phyloP scores from a whole-genome alignment of 1,140 invertebrate species.

The Chironomus tepperi region DNA sequence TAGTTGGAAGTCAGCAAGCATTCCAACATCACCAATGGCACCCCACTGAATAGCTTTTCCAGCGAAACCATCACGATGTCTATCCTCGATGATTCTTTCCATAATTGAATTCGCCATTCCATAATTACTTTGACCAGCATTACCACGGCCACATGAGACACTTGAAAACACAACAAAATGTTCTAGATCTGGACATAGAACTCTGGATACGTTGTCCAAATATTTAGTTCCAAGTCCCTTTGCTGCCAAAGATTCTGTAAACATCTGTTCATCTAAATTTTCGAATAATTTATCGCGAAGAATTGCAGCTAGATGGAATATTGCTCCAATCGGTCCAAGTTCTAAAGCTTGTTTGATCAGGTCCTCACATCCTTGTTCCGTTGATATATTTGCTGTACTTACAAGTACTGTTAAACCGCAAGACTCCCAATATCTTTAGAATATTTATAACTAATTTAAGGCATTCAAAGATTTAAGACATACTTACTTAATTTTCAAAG shows the following conservation, averaged over 20 bases:
- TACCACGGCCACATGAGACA: conserved; percentile 72
- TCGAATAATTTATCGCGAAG: conserved; percentile 49
- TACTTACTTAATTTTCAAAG: conserved; percentile 33
- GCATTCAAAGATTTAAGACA: too few relatives aligned
- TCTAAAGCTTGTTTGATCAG: conserved; percentile 50
- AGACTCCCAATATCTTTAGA: conserved; percentile 46
- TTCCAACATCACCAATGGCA: conserved; percentile 56
- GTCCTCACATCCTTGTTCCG: conserved; percentile 45
- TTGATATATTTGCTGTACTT: conserved; percentile 50
- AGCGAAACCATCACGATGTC: conserved; percentile 46
- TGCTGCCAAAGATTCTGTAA: conserved; percentile 42
- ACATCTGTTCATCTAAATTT: conserved; percentile 48
- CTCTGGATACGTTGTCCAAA: conserved; percentile 46
- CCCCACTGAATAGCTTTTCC: conserved; percentile 56
- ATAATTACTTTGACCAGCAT: conserved; percentile 76
- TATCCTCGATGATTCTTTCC: conserved; percentile 54
- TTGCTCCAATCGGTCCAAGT: conserved; percentile 55
- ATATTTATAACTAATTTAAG: too few relatives aligned
- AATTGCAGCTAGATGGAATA: conserved; percentile 69
- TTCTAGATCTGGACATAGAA: conserved; percentile 45
- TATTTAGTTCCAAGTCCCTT: conserved; percentile 48
- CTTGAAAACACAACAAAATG: conserved; percentile 70
- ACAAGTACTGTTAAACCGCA: conserved; percentile 50
- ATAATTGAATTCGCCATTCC: conserved; percentile 58
- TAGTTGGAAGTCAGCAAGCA: conserved; percentile 66